Base-by-base conservation (phyloP, 1,140 invertebrate species). In the Dendrolimus punctatus region DNA sequence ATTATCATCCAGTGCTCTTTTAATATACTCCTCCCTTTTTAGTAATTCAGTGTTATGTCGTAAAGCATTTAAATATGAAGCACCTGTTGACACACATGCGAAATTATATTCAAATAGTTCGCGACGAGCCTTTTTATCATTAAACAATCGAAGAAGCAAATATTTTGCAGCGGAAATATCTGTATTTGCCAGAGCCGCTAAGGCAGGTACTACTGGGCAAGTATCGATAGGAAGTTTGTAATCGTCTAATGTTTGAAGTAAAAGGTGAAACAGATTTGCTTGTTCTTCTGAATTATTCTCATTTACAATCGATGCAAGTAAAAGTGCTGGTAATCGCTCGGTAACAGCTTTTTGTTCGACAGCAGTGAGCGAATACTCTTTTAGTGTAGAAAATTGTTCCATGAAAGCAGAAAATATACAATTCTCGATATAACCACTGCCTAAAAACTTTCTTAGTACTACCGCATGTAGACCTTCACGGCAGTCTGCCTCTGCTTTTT, bases 391-490 rank as follows among this genome's bases (percentile, higher is more conserved):
- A 47, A 76, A 73, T 37, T 76, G 10, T 9, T 59, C 40, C 2
- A 69, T 8, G 48, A 72, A 79, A 7, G 60, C 58, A 10, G 50
- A 49, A 6, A 62, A n/a, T 37, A 71, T 44, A 8, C 38, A 10
- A 38, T 37, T 9, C 37, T 67, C 6, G 10, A 60, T 60, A 2
- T 50, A 6, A 10, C 51, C 52, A 46, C 47, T 48, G 6, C 42
- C 40, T 10, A 79, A 49, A 9, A 82, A 46, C 40, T 63, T 49
- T 4, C 76, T 63, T 10, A 82, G 51, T 4, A 80, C 54, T 8
- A 68, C 66, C 3, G 72, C 67, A 42, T 82, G 79, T n/a, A 82
- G 50, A 7, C 76, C 76, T 52, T 80, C 76, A 3, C 43, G 40
- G 50, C 76, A 76, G 8, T 68, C 58, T 4, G 61, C 57, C 10